Evolutionary conservation across 2,888 invertebrate genomes (phyloP), one percentile per base, ranked within the genome.

Genomic region (Mycogona germanica): DNA sequence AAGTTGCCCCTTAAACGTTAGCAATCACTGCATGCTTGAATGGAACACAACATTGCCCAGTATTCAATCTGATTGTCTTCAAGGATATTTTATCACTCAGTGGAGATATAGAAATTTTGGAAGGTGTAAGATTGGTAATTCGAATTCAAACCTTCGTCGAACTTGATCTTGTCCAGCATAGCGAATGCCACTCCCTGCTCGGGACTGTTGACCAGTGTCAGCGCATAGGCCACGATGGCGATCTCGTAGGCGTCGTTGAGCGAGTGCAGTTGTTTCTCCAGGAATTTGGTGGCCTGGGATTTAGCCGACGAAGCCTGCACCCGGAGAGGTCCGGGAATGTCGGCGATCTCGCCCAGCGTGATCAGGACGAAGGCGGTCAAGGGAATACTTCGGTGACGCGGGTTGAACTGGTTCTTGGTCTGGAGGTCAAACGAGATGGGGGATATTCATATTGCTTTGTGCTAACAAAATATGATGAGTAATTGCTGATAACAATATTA

Each of bases 291-390:
- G 6, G 68, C 69, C 29, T 60, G 58, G 4, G 60, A 48, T 47
- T 64, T 68, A 2, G 68, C 68, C 45, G 62, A 62, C 21, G 63
- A 62, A 2, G 67, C 64, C 4, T 60, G 56, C 14, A 64, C 61
- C 49, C 66, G 59, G 3, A 67, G 55, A 14, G 59, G 55, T 53
- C 73, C 74, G 48, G 72, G 60, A 14, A 70, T 58, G 38, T 64
- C 60, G 30, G 65, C 61, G 2, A 67, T 67, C 44, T 67, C 63
- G 25, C 68, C 63, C 9, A 77, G 64, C 1, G 74, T 69, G 53
- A 76, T 72, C 7, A 76, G 64, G 12, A 75, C 72, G 61, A 75
- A 75, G 1, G 76, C 74, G 6, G 76, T 77, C 42, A 76, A 64
- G 2, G 73, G 66, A 3, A 74, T 65, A 55, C 68, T 68, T 17